Conservation (phyloP, 1,140 invertebrate genomes). For the Paraescarpia echinospica region DNA sequence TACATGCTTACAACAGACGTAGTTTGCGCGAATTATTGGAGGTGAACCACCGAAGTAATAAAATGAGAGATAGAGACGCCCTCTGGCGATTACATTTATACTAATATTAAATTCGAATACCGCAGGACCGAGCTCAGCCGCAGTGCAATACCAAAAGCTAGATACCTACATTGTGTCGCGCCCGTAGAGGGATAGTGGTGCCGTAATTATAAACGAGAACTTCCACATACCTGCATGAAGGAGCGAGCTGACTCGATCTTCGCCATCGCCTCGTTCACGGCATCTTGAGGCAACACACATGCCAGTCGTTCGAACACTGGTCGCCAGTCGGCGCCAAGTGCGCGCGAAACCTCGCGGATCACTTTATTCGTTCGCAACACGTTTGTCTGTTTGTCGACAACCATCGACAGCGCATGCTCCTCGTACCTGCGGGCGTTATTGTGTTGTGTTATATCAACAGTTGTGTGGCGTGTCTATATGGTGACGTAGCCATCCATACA, state of each 20-base stretch:
- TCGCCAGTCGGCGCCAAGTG: constrained; percentile 26
- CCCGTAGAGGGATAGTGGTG: not conserved
- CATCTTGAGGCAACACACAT: constrained; percentile 18
- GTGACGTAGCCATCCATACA: too few relatives aligned
- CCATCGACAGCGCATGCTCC: not conserved
- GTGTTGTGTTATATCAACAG: not conserved
- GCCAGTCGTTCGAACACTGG: constrained; percentile 27
- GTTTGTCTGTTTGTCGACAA: constrained; percentile 16
- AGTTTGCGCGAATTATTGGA: too few relatives aligned
- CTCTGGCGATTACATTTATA: too few relatives aligned
- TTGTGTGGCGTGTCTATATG: not conserved
- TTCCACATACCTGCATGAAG: constrained; percentile 21
- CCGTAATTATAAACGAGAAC: not conserved
- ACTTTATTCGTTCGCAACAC: constrained; percentile 27
- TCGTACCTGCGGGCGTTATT: not conserved
- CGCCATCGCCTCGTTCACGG: constrained; percentile 12
- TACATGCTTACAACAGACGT: too few relatives aligned
- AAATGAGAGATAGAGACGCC: too few relatives aligned
- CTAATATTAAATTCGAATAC: too few relatives aligned
- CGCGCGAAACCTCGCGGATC: constrained; percentile 27
- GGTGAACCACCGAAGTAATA: too few relatives aligned
- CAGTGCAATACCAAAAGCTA: not conserved
- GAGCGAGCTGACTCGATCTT: constrained; percentile 23
- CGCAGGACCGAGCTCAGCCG: too few relatives aligned
- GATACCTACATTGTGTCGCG: not conserved